These are phyloP conservation scores for Crotalus tigris DNA, from an alignment of 2,113 vertebrate species.

Conservation along the genomic window DNA sequence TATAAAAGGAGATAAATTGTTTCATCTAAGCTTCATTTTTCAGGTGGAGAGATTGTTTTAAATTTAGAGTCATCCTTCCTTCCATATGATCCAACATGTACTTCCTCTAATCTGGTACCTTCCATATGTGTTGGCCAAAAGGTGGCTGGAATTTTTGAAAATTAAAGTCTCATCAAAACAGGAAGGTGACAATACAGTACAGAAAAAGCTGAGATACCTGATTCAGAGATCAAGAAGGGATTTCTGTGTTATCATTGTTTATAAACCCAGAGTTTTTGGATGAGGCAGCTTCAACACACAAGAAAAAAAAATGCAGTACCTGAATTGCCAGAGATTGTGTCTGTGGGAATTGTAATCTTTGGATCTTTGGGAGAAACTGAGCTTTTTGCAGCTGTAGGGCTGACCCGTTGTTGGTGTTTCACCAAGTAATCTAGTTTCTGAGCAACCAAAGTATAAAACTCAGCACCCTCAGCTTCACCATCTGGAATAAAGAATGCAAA, in stretches of 20 bases:
- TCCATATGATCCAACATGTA: not conserved
- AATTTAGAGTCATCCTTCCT: not conserved
- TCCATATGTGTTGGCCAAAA: not conserved
- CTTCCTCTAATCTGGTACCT: not conserved
- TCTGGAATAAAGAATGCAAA: not conserved
- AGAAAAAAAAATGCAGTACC: not conserved
- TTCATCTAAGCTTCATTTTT: not conserved
- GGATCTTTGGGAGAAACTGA: slow-evolving; percentile 12
- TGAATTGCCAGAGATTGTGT: not conserved
- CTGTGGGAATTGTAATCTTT: not conserved
- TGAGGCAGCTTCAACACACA: too few species aligned
- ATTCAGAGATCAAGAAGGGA: not conserved
- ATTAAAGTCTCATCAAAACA: not conserved
- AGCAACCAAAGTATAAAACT: slow-evolving; percentile 64
- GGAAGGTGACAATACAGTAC: not conserved
- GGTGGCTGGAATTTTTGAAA: not conserved
- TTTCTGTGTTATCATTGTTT: not conserved
- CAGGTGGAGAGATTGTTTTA: not conserved
- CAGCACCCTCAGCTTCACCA: slow-evolving; percentile 1
- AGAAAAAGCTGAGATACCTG: not conserved
- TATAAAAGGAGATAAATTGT: not conserved
- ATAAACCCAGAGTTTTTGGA: not conserved
- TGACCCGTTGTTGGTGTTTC: slow-evolving; percentile 50
- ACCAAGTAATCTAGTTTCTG: slow-evolving; percentile 62
- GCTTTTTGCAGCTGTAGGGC: slow-evolving; percentile 17